Conservation (phyloP, 2,797 vertebrate species). For the Darevskia mixta region DNA sequence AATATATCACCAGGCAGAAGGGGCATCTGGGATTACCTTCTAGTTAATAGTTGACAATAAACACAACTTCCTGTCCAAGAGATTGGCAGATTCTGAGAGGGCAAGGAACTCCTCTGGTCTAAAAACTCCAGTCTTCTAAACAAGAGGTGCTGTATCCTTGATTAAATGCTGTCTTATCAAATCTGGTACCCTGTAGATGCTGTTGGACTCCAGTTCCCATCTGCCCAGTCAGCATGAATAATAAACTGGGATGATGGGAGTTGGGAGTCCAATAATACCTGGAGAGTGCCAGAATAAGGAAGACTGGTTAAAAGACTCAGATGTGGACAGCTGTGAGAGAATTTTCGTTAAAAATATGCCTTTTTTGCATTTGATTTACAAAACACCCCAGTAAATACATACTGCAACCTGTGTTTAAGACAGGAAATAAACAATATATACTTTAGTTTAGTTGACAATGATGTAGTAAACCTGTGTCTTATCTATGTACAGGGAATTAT, state of each 20-base stretch:
- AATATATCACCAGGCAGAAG: neutral
- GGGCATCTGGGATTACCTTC: neutral
- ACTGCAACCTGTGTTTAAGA: neutral
- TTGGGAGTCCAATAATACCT: too few species aligned
- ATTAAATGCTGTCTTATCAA: neutral
- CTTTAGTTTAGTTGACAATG: neutral
- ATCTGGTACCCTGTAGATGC: too few species aligned
- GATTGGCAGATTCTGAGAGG: neutral
- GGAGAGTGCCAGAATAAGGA: too few species aligned
- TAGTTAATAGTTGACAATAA: neutral
- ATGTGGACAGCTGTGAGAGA: neutral
- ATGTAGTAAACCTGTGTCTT: neutral
- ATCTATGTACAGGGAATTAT: neutral
- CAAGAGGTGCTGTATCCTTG: neutral
- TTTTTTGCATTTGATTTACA: neutral
- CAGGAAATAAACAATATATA: neutral
- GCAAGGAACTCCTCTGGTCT: neutral
- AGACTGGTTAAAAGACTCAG: too few species aligned
- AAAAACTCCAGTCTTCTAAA: neutral
- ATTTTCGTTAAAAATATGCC: neutral
- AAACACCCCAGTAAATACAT: neutral
- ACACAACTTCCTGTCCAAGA: neutral
- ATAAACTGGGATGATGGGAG: too few species aligned
- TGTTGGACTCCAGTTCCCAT: too few species aligned
- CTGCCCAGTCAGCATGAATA: too few species aligned